Conservation (phyloP, 2,797 vertebrate genomes). For the Poeciliopsis paucimaculata region DNA sequence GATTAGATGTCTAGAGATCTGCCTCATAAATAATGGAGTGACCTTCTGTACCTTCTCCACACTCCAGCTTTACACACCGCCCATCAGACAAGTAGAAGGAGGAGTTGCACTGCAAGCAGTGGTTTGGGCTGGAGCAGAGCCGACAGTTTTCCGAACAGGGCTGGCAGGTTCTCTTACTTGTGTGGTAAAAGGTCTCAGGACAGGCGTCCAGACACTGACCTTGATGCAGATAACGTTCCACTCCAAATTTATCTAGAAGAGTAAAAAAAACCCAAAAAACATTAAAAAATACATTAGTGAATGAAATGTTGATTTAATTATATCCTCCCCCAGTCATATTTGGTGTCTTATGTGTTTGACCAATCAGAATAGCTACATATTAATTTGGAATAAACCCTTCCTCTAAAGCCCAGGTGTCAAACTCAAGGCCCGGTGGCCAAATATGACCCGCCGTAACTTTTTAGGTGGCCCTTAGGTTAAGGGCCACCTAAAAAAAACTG, state of each 20-base stretch:
- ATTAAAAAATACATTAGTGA: neutral
- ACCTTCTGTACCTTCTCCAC: conserved; percentile 84
- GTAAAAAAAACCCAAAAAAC: neutral
- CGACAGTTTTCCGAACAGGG: conserved; percentile 84
- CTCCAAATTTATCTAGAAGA: conserved; percentile 82
- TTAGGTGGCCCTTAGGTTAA: no score
- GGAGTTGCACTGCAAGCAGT: conserved; percentile 83
- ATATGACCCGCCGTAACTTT: no score
- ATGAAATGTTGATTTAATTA: neutral
- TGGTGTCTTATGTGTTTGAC: neutral
- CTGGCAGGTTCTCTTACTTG: conserved; percentile 74
- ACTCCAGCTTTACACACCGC: conserved; percentile 81
- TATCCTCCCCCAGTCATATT: neutral
- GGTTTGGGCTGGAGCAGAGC: conserved; percentile 76
- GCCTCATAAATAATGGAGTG: neutral
- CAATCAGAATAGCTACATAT: neutral
- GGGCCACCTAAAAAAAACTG: no score
- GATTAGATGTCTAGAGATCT: neutral
- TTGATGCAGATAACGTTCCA: conserved; percentile 80
- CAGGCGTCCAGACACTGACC: conserved; percentile 86
- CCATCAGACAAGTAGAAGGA: conserved; percentile 82
- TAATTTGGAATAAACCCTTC: neutral
- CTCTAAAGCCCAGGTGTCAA: no score
- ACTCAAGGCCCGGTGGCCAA: no score
- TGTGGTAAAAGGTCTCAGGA: conserved; percentile 83